Evolutionary conservation across 2,888 invertebrate species (phyloP).

Genomic region (Dicranocentrus wangi): DNA sequence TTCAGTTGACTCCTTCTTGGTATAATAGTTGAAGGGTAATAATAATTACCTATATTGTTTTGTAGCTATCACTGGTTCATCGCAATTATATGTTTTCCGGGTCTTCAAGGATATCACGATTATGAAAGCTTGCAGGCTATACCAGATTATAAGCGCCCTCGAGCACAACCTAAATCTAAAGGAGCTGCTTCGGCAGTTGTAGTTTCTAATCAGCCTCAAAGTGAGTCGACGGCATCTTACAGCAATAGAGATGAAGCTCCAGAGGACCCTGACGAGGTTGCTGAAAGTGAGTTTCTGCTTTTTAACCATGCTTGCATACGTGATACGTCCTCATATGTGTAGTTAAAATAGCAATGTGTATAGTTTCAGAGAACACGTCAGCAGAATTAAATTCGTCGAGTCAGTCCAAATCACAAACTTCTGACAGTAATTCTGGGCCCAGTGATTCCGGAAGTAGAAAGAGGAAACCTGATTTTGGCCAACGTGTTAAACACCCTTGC

Average conservation of each 20-base stretch:
- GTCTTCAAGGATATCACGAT: constrained; percentile 78
- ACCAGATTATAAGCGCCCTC: constrained; percentile 40
- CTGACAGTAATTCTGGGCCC: no score
- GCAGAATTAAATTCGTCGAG: no score
- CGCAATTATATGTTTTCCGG: constrained; percentile 96
- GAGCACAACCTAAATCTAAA: not conserved
- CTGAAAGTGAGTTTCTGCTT: constrained; percentile 17
- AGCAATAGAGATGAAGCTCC: constrained; percentile 57
- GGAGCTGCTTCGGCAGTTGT: not conserved
- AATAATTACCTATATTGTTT: not conserved
- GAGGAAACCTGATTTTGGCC: constrained; percentile 21
- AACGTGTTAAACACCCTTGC: constrained; percentile 79
- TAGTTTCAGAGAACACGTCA: no score
- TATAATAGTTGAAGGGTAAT: no score
- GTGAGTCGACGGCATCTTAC: constrained; percentile 32
- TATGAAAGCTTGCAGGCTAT: constrained; percentile 39
- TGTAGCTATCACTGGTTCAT: constrained; percentile 93
- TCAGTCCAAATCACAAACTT: constrained; percentile 18
- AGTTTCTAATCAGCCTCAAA: constrained; percentile 27
- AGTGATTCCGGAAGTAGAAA: no score
- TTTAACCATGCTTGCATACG: no score
- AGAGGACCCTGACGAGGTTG: constrained; percentile 52
- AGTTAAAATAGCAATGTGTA: no score
- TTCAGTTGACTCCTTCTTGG: no score
- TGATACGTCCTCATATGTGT: no score